These are phyloP conservation scores for Zelleria hepariella DNA, from an alignment of 2,888 invertebrate species.

Conservation along the genomic window DNA sequence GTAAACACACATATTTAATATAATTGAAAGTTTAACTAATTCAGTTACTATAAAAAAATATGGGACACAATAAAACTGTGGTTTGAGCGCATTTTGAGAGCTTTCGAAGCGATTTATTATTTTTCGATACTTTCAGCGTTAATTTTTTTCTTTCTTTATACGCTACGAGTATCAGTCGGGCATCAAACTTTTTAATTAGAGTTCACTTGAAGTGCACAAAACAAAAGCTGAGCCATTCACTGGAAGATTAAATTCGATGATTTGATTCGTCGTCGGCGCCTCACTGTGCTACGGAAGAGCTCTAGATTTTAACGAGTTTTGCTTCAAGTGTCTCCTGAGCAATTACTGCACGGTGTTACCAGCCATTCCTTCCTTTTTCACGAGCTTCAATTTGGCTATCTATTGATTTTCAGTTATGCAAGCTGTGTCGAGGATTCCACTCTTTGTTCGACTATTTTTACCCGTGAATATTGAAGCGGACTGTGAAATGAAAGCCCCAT, in stretches of 20 bases:
- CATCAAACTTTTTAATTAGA: conserved; percentile 1
- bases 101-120: neutral
- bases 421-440: neutral
- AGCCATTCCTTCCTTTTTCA: conserved; percentile 26
- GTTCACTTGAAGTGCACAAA: neutral
- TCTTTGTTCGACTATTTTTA: neutral
- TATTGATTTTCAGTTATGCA: neutral
- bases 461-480: neutral
- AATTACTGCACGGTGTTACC: conserved; percentile 21
- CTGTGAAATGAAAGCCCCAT: neutral
- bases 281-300: conserved; percentile 25
- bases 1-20: no score
- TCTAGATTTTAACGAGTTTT: conserved; percentile 60
- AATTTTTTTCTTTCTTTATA: neutral
- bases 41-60: no score
- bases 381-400: neutral
- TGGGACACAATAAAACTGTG: no score
- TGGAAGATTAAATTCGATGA: conserved; percentile 15
- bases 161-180: neutral
- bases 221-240: neutral
- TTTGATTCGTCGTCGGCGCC: conserved; percentile 23
- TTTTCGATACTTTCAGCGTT: neutral
- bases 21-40: no score
- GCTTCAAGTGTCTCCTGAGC: conserved; percentile 39
- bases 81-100: no score